Evolutionary conservation across 2,797 vertebrate genomes (phyloP).

Genomic region (Psittacula echo): DNA sequence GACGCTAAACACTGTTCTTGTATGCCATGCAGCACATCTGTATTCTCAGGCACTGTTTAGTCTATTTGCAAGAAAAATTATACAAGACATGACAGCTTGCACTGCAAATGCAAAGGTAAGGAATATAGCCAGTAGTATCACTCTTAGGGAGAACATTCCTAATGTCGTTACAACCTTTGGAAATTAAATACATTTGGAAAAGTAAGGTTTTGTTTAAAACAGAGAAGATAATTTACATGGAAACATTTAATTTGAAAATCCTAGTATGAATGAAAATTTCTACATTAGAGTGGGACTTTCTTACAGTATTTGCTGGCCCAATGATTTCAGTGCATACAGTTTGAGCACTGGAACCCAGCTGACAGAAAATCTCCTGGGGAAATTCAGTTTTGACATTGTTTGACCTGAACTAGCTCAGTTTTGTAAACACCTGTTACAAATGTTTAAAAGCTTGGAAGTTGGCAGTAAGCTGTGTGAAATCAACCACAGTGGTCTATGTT

Average conservation of each 20-base stretch:
- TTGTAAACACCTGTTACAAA: background rate
- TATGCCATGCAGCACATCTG: background rate
- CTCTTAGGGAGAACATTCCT: background rate
- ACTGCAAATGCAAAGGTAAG: background rate
- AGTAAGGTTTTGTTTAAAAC: background rate
- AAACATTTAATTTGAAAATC: background rate
- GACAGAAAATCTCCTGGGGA: background rate
- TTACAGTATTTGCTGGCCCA: background rate
- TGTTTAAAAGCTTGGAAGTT: background rate
- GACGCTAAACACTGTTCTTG: background rate
- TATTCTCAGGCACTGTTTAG: background rate
- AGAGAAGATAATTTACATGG: background rate
- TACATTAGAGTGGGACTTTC: background rate
- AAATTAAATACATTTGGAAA: background rate
- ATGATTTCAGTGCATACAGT: background rate
- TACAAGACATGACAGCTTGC: background rate
- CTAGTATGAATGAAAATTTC: background rate
- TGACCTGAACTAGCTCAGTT: background rate
- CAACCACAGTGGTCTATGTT: background rate
- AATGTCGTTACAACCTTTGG: background rate
- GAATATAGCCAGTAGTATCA: background rate
- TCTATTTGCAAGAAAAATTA: background rate
- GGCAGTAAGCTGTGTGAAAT: background rate
- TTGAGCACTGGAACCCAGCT: background rate
- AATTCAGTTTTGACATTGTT: background rate